Evolutionary conservation across 2,113 vertebrate genomes (phyloP).

Genomic region (Caracal caracal): DNA sequence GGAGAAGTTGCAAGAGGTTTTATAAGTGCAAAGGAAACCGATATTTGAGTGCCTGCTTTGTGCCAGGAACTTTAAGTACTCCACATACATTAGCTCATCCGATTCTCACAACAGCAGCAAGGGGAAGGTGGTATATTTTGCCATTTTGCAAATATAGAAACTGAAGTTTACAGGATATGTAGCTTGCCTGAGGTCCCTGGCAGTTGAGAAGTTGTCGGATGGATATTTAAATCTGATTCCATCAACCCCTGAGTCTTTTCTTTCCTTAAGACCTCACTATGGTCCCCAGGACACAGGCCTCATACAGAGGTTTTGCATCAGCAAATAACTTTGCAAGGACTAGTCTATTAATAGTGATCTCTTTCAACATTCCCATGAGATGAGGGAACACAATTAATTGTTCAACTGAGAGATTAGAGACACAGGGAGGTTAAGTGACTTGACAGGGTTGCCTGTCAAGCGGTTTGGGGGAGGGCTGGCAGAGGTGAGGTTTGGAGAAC

Average conservation of each 20-base stretch:
- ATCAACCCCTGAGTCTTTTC: background rate
- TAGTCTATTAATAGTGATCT: conserved; percentile 48
- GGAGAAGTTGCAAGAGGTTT: background rate
- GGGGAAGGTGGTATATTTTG: background rate
- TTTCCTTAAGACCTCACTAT: background rate
- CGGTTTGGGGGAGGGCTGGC: background rate
- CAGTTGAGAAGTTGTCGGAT: background rate
- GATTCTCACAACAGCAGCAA: background rate
- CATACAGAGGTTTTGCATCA: conserved; percentile 1
- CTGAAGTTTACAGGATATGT: background rate
- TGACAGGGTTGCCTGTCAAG: background rate
- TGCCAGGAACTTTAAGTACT: background rate
- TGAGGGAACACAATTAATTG: conserved; percentile 35
- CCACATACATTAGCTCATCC: background rate
- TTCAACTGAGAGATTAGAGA: conserved; percentile 53
- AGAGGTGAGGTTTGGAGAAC: background rate
- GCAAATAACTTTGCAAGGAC: conserved; percentile 42
- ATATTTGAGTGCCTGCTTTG: background rate
- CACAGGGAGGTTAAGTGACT: conserved; percentile 49
- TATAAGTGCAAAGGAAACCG: background rate
- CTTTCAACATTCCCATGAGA: conserved; percentile 20
- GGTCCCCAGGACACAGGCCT: background rate
- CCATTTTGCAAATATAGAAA: conserved; percentile 14
- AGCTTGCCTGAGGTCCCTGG: background rate
- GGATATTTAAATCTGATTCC: background rate